These are phyloP conservation scores for Tachysurus fulvidraco DNA, from an alignment of 2,113 vertebrate genomes.

Conservation along the genomic window DNA sequence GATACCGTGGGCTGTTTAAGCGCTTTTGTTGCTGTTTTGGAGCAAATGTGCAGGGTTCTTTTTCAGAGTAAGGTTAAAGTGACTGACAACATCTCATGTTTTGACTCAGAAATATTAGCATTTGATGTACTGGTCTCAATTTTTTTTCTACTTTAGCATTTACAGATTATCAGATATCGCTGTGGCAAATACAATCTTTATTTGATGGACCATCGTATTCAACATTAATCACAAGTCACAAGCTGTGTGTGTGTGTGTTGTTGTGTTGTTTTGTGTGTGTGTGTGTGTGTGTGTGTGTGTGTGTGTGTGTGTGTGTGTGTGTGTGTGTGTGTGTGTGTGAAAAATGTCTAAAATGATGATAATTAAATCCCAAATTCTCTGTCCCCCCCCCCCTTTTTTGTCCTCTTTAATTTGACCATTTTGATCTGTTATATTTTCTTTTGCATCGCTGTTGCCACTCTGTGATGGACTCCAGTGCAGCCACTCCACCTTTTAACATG, in stretches of 20 bases:
- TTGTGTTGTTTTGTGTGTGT: too few species aligned
- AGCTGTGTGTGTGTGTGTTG: not conserved
- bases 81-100: not conserved
- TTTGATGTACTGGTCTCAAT: not conserved
- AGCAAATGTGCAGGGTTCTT: not conserved
- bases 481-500: slow-evolving; percentile 87
- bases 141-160: not conserved
- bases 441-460: slow-evolving; percentile 65
- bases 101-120: not conserved
- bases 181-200: not conserved
- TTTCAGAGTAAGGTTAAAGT: not conserved
- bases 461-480: slow-evolving; percentile 83
- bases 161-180: not conserved
- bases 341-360: slow-evolving; percentile 47
- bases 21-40: not conserved
- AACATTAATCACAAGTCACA: not conserved
- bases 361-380: slow-evolving; percentile 78
- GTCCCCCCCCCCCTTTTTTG: slow-evolving; percentile 63
- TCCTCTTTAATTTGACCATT: slow-evolving; percentile 69
- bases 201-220: not conserved
- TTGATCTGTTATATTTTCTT: slow-evolving; percentile 70
- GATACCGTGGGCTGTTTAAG: too few species aligned
- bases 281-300: not conserved
- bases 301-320: not conserved
- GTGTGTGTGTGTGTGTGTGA: not conserved